Percentiles rank a stretch among this genome's conserved stretches.
Conservation (phyloP, 1,140 invertebrate genomes). For the Sminthurinus signatus region DNA sequence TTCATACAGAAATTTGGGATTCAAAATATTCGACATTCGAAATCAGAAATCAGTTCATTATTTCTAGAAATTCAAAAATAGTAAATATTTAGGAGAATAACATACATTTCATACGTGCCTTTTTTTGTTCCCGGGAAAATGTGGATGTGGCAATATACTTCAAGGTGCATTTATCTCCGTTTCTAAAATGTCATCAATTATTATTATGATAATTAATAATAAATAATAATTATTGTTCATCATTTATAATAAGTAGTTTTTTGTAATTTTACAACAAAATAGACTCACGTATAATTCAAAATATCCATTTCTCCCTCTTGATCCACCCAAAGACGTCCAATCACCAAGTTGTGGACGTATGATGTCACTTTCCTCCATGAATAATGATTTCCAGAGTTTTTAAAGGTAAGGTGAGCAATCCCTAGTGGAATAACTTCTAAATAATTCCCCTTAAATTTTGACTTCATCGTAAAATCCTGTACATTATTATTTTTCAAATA, state of each 20-base stretch:
- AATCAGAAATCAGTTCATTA: too few relatives aligned
- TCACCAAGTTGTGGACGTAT: constrained; percentile 61
- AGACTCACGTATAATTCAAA: constrained; percentile 52
- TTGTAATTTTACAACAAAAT: too few relatives aligned
- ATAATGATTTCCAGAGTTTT: constrained; percentile 50
- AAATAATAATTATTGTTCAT: too few relatives aligned
- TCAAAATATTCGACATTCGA: too few relatives aligned
- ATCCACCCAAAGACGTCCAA: constrained; percentile 62
- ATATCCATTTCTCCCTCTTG: constrained; percentile 64
- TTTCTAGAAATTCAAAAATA: too few relatives aligned
- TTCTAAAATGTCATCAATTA: too few relatives aligned
- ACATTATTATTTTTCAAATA: too few relatives aligned
- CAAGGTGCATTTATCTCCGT: constrained; percentile 21
- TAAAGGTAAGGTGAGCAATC: constrained; percentile 23
- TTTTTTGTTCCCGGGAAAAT: constrained; percentile 1
- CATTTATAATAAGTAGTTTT: too few relatives aligned
- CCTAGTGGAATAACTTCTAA: constrained; percentile 26
- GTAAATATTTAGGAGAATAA: not conserved
- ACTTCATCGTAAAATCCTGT: constrained; percentile 33
- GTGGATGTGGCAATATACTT: constrained; percentile 16
- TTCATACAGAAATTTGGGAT: too few relatives aligned
- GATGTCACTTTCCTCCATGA: constrained; percentile 62
- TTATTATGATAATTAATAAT: too few relatives aligned
- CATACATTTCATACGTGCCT: not conserved
- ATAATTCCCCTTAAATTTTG: constrained; percentile 27